Base-by-base conservation (phyloP, 2,888 invertebrate species). In the Pocota personata region DNA sequence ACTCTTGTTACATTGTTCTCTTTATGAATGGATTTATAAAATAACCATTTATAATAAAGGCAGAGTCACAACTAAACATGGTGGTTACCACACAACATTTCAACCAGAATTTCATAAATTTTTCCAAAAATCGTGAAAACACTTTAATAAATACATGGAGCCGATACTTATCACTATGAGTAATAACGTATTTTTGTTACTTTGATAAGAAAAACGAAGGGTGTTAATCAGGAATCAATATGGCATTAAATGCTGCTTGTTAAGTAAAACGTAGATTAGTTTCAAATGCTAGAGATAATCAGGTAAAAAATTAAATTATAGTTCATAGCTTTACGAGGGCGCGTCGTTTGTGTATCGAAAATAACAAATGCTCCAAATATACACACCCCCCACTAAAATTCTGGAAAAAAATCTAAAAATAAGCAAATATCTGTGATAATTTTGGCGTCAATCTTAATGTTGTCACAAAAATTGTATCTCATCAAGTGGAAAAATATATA, bases 121-220 rank as follows among this genome's bases (percentile, higher is more conserved):
- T 19, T 69, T 52, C 6, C 24, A 40, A 52, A 19, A 19, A 19
- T 12, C 12, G 12, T 12, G 27, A 19, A 43, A 16, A 16, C 8
- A 27, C 19, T 35, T 48, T 12, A 62, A 27, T 43, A 66, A 37
- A 14, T 12, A 52, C 21, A 52, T 52, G 19, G 12, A 58, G 30
- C 55, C 37, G n/a, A 43, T 62, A 37, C 35, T 82, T 76, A 82
- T 79, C 67, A 30, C 21, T 48, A 6, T 43, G 58, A 72, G 60
- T 79, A 83, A 77, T 71, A 78, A 72, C 57, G 48, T 76, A 46
- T 66, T 43, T 58, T 46, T 40, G 58, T 64, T 48, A 14, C 6
- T 19, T 48, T 55, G 79, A 79, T 83, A 83, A 83, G 72, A 55
- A 58, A 75, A 48, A 27, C 24, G 2, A 62, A 16, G 27, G 37